Evolutionary conservation across 2,888 invertebrate species (phyloP).

Genomic region (Pherbina coryleti): DNA sequence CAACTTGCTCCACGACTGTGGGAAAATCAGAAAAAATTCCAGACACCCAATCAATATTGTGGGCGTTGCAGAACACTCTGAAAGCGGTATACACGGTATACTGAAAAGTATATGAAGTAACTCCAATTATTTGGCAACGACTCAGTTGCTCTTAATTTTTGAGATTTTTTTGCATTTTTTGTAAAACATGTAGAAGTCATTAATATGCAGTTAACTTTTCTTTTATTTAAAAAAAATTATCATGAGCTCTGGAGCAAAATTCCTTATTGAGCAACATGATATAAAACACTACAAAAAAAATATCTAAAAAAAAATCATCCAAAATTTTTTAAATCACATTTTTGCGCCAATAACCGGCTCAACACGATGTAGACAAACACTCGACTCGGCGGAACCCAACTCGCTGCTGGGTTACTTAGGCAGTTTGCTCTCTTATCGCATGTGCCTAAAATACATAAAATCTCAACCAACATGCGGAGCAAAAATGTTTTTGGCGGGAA

Average conservation of each 20-base stretch:
- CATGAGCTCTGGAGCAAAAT: too few species aligned
- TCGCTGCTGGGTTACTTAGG: too few species aligned
- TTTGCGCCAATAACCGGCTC: slow-evolving; percentile 35
- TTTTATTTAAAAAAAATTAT: too few species aligned
- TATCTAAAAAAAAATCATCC: slow-evolving; percentile 3
- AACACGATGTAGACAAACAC: neutral
- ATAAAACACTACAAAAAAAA: neutral
- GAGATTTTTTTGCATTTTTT: neutral
- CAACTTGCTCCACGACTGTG: neutral
- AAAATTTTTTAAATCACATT: slow-evolving; percentile 23
- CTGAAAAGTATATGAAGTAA: too few species aligned
- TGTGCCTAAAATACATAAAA: slow-evolving; percentile 15
- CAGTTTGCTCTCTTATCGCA: neutral
- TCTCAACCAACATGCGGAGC: neutral
- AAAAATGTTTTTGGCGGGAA: slow-evolving; percentile 29
- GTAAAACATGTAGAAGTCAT: neutral
- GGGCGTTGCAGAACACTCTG: neutral
- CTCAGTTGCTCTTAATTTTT: neutral
- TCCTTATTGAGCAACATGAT: neutral
- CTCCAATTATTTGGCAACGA: neutral
- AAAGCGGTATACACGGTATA: neutral
- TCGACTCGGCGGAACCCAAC: neutral
- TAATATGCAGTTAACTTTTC: too few species aligned
- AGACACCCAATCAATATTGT: neutral
- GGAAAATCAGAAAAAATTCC: slow-evolving; percentile 27